phyloP scores from a whole-genome alignment of 2,888 invertebrate genomes.

The Aphodius granarius region DNA sequence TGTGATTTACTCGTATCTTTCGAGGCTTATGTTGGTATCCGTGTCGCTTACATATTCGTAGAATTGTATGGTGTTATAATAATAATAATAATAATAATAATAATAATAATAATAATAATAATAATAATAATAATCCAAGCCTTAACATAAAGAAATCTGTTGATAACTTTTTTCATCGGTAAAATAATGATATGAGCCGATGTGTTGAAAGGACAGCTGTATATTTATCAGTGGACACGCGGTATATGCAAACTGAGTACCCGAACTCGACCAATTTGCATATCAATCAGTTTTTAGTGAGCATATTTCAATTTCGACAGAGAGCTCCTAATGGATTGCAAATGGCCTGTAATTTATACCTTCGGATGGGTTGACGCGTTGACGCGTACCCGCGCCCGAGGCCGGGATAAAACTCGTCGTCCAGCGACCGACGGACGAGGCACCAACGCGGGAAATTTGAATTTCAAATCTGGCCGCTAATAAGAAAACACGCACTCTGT shows the following conservation, averaged over 20 bases:
- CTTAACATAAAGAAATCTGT: too few relatives aligned
- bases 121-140: too few relatives aligned
- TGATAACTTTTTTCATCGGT: not conserved
- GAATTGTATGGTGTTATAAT: too few relatives aligned
- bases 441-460: not conserved
- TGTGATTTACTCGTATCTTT: conserved; percentile 4
- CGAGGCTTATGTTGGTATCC: not conserved
- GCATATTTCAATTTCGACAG: not conserved
- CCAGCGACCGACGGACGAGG: not conserved
- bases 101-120: too few relatives aligned
- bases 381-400: not conserved
- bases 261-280: not conserved
- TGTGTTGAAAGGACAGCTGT: not conserved
- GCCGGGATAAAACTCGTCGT: not conserved
- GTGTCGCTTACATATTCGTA: too few relatives aligned
- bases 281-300: not conserved
- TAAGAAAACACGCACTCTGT: not conserved
- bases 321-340: not conserved
- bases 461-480: not conserved
- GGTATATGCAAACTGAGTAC: not conserved
- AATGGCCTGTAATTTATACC: not conserved
- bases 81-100: too few relatives aligned
- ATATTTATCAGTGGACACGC: not conserved
- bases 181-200: not conserved
- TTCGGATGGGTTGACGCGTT: not conserved